Conservation (phyloP, 2,797 vertebrate genomes). For the Parauchenoglanis punctatus region DNA sequence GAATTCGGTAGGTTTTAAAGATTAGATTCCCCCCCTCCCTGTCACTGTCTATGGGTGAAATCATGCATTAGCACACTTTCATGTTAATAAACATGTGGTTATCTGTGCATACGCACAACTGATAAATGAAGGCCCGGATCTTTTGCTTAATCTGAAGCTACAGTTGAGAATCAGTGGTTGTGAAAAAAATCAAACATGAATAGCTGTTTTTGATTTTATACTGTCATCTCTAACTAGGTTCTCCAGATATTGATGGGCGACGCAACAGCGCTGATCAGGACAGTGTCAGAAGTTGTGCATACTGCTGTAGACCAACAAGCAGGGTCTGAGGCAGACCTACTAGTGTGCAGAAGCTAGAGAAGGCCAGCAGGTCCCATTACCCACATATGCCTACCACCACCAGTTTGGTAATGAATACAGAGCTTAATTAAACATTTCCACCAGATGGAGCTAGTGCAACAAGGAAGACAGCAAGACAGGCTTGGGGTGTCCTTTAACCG, state of each 20-base stretch:
- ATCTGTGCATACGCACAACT: background rate
- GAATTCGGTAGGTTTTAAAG: no score
- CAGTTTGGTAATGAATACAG: slow-evolving; percentile 77
- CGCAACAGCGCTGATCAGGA: slow-evolving; percentile 76
- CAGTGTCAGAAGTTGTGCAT: slow-evolving; percentile 80
- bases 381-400: slow-evolving; percentile 53
- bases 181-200: background rate
- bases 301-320: slow-evolving; percentile 83
- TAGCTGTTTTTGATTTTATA: background rate
- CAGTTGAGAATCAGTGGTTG: background rate
- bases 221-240: slow-evolving; percentile 66
- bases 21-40: no score
- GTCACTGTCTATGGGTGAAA: no score
- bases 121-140: background rate
- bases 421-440: slow-evolving; percentile 66
- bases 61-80: background rate
- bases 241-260: slow-evolving; percentile 77
- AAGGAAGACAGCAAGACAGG: slow-evolving; percentile 34
- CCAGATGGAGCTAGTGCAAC: slow-evolving; percentile 60
- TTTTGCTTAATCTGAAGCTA: background rate
- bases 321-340: slow-evolving; percentile 71
- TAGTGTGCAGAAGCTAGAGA: slow-evolving; percentile 41
- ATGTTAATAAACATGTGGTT: background rate
- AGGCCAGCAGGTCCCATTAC: slow-evolving; percentile 36
- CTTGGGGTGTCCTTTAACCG: slow-evolving; percentile 21